phyloP scores from a whole-genome alignment of 2,113 vertebrate species.

The Thamnophis sirtalis region DNA sequence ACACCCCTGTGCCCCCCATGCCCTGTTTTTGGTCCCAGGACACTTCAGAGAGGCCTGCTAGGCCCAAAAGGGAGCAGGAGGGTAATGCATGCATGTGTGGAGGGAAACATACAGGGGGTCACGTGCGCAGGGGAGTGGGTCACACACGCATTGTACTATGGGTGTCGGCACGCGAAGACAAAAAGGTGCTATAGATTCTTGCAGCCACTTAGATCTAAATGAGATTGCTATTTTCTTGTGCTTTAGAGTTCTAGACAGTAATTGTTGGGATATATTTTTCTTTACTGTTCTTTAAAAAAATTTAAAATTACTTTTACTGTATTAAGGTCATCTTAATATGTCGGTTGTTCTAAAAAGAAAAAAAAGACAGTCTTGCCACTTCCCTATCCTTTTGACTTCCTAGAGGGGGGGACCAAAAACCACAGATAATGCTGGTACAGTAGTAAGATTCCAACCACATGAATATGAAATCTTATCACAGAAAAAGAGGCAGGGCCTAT shows the following conservation, averaged over 20 bases:
- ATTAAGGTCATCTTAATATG: neutral
- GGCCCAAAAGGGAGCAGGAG: no score
- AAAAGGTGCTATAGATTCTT: neutral
- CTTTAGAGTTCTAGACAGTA: neutral
- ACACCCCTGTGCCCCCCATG: no score
- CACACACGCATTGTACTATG: no score
- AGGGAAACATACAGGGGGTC: no score
- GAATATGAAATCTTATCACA: neutral
- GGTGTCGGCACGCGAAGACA: no score
- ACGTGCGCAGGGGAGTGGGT: no score
- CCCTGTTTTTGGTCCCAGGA: no score
- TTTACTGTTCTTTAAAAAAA: neutral
- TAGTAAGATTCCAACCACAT: neutral
- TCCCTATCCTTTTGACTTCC: neutral
- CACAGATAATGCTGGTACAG: neutral
- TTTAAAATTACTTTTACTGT: neutral
- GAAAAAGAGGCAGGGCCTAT: neutral
- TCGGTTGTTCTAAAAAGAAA: neutral
- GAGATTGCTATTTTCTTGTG: neutral
- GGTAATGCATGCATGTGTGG: no score
- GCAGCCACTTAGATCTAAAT: neutral
- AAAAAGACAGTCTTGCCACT: neutral
- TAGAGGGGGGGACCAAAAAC: neutral
- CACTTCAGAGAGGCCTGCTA: no score
- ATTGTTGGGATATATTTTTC: neutral